These are phyloP conservation scores for Toxonevra muliebris DNA, from an alignment of 2,888 invertebrate species.

Conservation along the genomic window DNA sequence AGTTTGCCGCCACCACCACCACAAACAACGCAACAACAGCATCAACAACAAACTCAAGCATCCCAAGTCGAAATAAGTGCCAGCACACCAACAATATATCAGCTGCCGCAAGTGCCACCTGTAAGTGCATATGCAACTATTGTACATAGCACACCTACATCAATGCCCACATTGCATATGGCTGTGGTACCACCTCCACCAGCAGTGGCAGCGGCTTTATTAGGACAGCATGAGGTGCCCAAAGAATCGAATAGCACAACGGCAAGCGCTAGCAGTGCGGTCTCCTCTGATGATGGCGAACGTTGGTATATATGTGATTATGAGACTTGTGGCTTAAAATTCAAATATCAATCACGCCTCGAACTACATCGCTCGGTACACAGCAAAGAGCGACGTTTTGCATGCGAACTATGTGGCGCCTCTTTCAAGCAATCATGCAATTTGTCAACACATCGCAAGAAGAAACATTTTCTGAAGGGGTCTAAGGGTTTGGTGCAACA, in stretches of 20 bases:
- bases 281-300: slow-evolving; percentile 59
- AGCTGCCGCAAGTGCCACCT: slow-evolving; percentile 52
- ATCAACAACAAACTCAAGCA: slow-evolving; percentile 24
- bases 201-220: slow-evolving; percentile 38
- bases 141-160: slow-evolving; percentile 32
- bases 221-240: slow-evolving; percentile 42
- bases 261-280: slow-evolving; percentile 58
- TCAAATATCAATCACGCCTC: slow-evolving; percentile 59
- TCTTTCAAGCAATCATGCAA: slow-evolving; percentile 60
- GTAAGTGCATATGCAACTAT: slow-evolving; percentile 41
- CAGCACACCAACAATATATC: slow-evolving; percentile 47
- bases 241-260: slow-evolving; percentile 60
- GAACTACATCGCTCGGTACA: slow-evolving; percentile 59
- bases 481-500: slow-evolving; percentile 44
- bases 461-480: slow-evolving; percentile 56
- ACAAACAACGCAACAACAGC: slow-evolving; percentile 35
- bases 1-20: slow-evolving; percentile 44
- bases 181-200: slow-evolving; percentile 40
- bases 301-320: slow-evolving; percentile 60
- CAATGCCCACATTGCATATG: slow-evolving; percentile 44
- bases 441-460: slow-evolving; percentile 58
- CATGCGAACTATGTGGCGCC: slow-evolving; percentile 57
- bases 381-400: slow-evolving; percentile 59
- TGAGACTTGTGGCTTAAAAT: slow-evolving; percentile 56
- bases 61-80: slow-evolving; percentile 39